A percentile compares a stretch with the other conserved stretches of the same genome.
Evolutionary conservation across 2,888 invertebrate species (phyloP).

Genomic region (Schizaphis graminum): DNA sequence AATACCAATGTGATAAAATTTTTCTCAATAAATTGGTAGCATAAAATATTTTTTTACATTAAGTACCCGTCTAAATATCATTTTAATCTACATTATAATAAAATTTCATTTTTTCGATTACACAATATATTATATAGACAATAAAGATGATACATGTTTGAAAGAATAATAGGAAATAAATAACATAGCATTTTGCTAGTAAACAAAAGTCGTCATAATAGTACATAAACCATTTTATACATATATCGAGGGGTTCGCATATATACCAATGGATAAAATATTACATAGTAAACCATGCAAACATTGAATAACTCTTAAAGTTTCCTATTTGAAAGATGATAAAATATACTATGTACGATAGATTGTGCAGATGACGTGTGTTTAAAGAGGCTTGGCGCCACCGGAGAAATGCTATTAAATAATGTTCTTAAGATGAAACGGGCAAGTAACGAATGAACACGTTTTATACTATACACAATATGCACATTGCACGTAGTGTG

Average conservation of each 20-base stretch:
- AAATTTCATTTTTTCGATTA: not conserved
- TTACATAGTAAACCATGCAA: not conserved
- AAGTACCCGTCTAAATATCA: not conserved
- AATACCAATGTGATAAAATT: not conserved
- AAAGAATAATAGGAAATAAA: not conserved
- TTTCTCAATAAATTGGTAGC: not conserved
- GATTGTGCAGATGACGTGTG: not conserved
- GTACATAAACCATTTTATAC: not conserved
- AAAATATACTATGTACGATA: not conserved
- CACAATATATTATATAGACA: not conserved
- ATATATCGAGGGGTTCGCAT: not conserved
- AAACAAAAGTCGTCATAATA: not conserved
- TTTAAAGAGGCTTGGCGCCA: not conserved
- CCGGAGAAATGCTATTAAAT: not conserved
- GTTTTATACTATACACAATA: not conserved
- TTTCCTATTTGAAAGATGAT: slow-evolving; percentile 13
- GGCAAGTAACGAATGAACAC: not conserved
- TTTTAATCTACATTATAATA: not conserved
- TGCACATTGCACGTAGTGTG: not conserved
- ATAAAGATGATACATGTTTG: not conserved
- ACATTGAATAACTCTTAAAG: slow-evolving; percentile 6
- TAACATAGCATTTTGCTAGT: not conserved
- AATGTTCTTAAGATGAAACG: not conserved
- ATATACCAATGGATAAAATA: not conserved
- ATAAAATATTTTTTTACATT: not conserved